Conservation (phyloP, 2,888 invertebrate genomes). For the Hirtodrosophila trivittata region DNA sequence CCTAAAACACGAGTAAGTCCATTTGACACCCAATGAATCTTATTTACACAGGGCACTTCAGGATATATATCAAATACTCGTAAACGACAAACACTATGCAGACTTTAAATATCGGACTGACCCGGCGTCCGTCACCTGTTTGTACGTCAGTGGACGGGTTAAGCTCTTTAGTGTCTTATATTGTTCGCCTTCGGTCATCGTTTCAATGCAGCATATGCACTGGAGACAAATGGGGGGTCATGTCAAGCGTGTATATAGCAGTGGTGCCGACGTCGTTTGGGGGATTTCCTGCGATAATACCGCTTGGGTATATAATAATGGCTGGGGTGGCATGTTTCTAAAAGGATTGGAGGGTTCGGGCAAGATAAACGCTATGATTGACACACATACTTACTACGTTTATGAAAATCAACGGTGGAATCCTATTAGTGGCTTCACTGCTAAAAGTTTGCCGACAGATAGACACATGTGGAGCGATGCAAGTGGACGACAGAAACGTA, state of each 20-base stretch:
- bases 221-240: slow-evolving; percentile 96
- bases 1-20: slow-evolving; percentile 11
- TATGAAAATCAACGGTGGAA: slow-evolving; percentile 98
- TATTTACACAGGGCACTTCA: slow-evolving; percentile 71
- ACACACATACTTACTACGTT: slow-evolving; percentile 93
- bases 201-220: slow-evolving; percentile 90
- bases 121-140: slow-evolving; percentile 89
- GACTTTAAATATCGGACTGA: slow-evolving; percentile 90
- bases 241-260: slow-evolving; percentile 90
- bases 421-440: slow-evolving; percentile 94
- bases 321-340: slow-evolving; percentile 93
- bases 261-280: slow-evolving; percentile 93
- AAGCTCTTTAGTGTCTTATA: slow-evolving; percentile 88
- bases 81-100: slow-evolving; percentile 89
- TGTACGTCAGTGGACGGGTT: slow-evolving; percentile 90
- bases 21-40: slow-evolving; percentile 2
- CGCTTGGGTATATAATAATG: slow-evolving; percentile 95
- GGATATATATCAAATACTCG: slow-evolving; percentile 87
- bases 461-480: slow-evolving; percentile 96
- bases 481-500: slow-evolving; percentile 92
- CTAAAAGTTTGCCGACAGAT: slow-evolving; percentile 93
- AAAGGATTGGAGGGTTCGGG: slow-evolving; percentile 87
- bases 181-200: slow-evolving; percentile 84
- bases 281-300: slow-evolving; percentile 94
- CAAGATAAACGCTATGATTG: slow-evolving; percentile 90